These are phyloP conservation scores for Timema podura DNA, from an alignment of 2,888 invertebrate species.

Conservation along the genomic window DNA sequence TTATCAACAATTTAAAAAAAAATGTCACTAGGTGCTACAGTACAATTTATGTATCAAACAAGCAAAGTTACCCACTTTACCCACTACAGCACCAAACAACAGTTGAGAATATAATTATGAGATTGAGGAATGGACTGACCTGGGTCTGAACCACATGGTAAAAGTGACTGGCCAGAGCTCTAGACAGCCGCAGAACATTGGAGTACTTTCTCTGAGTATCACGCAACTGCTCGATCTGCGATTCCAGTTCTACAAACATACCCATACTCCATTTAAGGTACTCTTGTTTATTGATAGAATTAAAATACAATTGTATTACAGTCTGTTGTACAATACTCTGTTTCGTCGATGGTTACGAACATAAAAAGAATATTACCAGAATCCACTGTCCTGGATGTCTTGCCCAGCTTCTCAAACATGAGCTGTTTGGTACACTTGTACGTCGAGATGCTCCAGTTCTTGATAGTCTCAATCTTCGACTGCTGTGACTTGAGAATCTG, in stretches of 20 bases:
- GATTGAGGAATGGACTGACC: conserved; percentile 39
- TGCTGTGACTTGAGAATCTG: conserved; percentile 55
- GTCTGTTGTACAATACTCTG: neutral
- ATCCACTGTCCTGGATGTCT: conserved; percentile 85
- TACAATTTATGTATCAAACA: too few species aligned
- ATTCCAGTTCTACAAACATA: conserved; percentile 71
- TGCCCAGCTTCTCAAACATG: conserved; percentile 93
- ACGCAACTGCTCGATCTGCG: conserved; percentile 85
- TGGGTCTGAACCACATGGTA: conserved; percentile 81
- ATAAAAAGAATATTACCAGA: conserved; percentile 53
- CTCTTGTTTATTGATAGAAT: too few species aligned
- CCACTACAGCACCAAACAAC: too few species aligned
- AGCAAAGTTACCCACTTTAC: too few species aligned
- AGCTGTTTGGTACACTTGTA: conserved; percentile 97
- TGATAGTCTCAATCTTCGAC: conserved; percentile 86
- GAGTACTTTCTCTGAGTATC: conserved; percentile 93
- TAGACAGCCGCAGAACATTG: conserved; percentile 79
- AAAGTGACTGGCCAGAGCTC: conserved; percentile 83
- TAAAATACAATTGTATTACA: too few species aligned
- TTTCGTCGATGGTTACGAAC: too few species aligned
- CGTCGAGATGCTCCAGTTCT: conserved; percentile 96
- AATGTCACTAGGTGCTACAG: too few species aligned
- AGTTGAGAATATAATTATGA: too few species aligned
- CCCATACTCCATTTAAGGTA: neutral
- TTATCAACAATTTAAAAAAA: too few species aligned